phyloP scores from a whole-genome alignment of 2,888 invertebrate genomes.

The Erebia epiphron region DNA sequence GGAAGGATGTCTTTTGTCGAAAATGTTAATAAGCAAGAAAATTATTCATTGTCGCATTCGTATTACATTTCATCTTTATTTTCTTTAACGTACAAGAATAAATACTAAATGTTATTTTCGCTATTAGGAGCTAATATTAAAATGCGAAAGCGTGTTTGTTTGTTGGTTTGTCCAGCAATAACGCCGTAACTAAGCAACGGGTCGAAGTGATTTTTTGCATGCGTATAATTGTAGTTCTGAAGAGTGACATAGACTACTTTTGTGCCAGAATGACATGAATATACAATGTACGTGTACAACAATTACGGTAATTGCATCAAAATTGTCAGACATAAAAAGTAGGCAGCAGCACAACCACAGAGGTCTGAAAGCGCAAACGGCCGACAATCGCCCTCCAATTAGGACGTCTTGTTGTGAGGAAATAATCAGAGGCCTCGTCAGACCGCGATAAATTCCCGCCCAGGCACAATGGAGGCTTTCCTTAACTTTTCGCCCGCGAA shows the following conservation, averaged over 20 bases:
- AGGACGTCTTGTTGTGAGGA: slow-evolving; percentile 41
- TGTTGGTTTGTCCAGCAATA: no score
- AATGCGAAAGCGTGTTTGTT: no score
- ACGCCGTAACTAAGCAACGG: no score
- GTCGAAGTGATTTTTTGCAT: no score
- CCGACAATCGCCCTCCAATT: slow-evolving; percentile 45
- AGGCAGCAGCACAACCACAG: background rate
- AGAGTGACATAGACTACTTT: no score
- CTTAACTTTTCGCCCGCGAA: slow-evolving; percentile 76
- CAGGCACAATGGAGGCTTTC: slow-evolving; percentile 72
- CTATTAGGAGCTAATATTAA: no score
- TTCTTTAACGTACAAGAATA: background rate
- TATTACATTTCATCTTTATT: slow-evolving; percentile 5
- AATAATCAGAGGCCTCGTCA: slow-evolving; percentile 49
- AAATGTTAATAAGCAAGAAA: slow-evolving; percentile 27
- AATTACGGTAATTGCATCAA: background rate
- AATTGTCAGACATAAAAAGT: background rate
- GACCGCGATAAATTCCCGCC: slow-evolving; percentile 67
- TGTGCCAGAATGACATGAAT: no score
- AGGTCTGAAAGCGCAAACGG: slow-evolving; percentile 33
- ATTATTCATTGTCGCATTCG: slow-evolving; percentile 10
- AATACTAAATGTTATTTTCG: background rate
- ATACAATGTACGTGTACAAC: background rate
- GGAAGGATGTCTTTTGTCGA: slow-evolving; percentile 23
- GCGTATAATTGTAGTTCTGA: no score